Evolutionary conservation across 2,888 invertebrate species (phyloP), one percentile per base, ranked within the genome.

Genomic region (Leptinotarsa haldemani): DNA sequence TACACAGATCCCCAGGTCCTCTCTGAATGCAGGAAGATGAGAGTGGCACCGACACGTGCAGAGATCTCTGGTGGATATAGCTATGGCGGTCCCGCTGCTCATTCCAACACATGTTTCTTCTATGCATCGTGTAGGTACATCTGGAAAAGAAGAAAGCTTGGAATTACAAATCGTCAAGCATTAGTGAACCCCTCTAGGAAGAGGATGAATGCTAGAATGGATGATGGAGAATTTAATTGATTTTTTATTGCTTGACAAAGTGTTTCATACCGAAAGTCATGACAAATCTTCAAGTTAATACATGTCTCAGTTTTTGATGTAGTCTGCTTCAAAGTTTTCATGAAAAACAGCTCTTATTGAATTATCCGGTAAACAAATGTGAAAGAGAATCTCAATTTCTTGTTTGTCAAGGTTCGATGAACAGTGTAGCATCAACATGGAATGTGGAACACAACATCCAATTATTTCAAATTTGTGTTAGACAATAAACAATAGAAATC

Each of bases 1-100:
- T 79, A 96, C 95, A 87, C 96, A 96, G 80, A 95, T 92, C 81
- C 93, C 92, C 79, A 94, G 89, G 87, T 96, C 96, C 86, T 96
- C 96, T 76, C 96, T 91, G 89, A 94, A 96, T 70, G 94, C 92
- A 5, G 94, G 94, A 77, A 93, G 89, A 80, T 93, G 92, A 69
- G 90, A 90, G 78, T 94, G 92, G 84, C 96, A 96, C 71, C 92
- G 93, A 88, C 96, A 96, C 48, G 91, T 90, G 88, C 95, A 96
- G 50, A 90, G 69, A 76, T 81, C 81, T 67, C 71, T 74, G 20
- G 65, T 82, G 15, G 83, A 81, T 58, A 81, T 77, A n/a, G 88
- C 89, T 86, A 85, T 85, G 22, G 90, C 93, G 0, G 93, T 93
- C 3, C 93, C 93, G 78, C 93, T 92, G 79, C 93, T 93, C 70